A percentile compares a stretch with the other conserved stretches of the same genome.
Evolutionary conservation across 2,113 vertebrate genomes (phyloP).

Genomic region (Axis porcinus): DNA sequence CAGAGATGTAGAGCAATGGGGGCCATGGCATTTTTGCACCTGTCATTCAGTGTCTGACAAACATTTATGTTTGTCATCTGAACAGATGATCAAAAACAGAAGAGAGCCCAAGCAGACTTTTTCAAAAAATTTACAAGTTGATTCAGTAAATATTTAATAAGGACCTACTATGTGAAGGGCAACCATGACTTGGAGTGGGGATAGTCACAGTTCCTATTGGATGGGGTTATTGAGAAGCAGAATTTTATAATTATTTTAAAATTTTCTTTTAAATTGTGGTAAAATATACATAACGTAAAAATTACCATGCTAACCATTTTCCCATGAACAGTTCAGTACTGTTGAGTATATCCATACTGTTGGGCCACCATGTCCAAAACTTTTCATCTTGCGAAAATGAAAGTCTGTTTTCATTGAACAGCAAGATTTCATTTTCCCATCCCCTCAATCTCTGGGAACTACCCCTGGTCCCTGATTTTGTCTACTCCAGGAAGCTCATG

Average conservation of each 20-base stretch:
- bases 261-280: not conserved
- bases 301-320: not conserved
- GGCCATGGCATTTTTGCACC: not conserved
- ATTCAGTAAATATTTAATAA: not conserved
- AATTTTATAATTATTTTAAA: not conserved
- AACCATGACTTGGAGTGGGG: not conserved
- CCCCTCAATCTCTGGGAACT: not conserved
- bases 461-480: not conserved
- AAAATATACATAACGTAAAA: not conserved
- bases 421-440: not conserved
- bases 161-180: not conserved
- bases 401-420: not conserved
- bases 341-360: not conserved
- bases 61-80: not conserved
- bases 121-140: not conserved
- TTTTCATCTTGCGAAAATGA: not conserved
- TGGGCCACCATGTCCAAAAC: not conserved
- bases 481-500: not conserved
- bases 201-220: not conserved
- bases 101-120: not conserved
- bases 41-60: not conserved
- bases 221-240: not conserved
- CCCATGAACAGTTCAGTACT: not conserved
- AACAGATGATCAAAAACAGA: not conserved
- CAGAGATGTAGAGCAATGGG: not conserved